Base-by-base conservation (phyloP, 2,113 vertebrate genomes). In the Anguilla japonica region DNA sequence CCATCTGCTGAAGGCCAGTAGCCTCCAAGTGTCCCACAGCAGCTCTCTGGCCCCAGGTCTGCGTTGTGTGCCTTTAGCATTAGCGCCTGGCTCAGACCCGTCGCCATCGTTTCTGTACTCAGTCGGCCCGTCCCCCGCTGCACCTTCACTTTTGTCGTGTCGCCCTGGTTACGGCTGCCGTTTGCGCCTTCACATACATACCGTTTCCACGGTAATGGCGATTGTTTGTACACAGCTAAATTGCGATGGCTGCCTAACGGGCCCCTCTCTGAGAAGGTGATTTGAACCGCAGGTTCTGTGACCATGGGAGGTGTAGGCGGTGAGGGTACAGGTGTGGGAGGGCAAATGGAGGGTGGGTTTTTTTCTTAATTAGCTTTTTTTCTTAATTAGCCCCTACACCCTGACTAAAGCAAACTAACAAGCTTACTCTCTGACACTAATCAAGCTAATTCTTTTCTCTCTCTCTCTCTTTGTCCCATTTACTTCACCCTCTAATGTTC, bases 351-450 rank as follows among this genome's bases (percentile, higher is more conserved):
- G 34, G 56, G 56, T 14, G 56, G 56, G 56, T 60, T 34, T 46
- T 46, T 14, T 60, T 26, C 3, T 20, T 67, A 67, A 26, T 9
- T 15, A 26, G 43, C 16, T 13, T 3, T 39, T 39, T 80, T 7
- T 67, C 40, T 79, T 57, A 84, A 9, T 34, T 16, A n/a, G 4
- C n/a, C 41, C 50, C 41, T 22, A 39, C 29, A 26, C 50, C 53
- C 79, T 41, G 83, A 67, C 83, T 71, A 50, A 53, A 79, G 81
- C 82, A 83, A 57, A 63, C 85, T 87, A 71, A 80, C 60, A 18
- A 46, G 40, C 34, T 87, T 75, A 26, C 53, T 60, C 60, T 43
- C 53, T 60, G 40, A 15, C 79, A 53, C 87, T 87, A 87, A 87
- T 57, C 41, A 71, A 80, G 63, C 78, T 67, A 56, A 79, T 81